phyloP scores from a whole-genome alignment of 2,888 invertebrate genomes.

The Amiota mariae region DNA sequence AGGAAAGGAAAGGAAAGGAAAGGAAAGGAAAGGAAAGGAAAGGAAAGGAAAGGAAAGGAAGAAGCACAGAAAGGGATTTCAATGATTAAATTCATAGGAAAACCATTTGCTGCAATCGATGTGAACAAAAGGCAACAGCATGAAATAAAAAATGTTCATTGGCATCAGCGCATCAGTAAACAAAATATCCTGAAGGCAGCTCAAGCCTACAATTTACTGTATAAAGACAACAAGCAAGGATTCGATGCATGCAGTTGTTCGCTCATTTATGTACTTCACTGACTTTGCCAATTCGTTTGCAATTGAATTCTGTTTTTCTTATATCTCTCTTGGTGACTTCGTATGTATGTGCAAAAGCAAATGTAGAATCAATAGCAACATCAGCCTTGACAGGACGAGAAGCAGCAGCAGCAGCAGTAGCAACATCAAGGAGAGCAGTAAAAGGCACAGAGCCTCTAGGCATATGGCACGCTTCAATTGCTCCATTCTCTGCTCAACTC shows the following conservation, averaged over 20 bases:
- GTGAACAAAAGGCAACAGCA: conserved; percentile 2
- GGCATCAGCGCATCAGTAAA: conserved; percentile 58
- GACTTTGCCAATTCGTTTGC: conserved; percentile 34
- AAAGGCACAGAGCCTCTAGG: conserved; percentile 7
- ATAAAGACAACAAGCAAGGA: too few relatives aligned
- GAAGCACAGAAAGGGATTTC: not conserved
- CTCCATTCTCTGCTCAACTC: conserved; percentile 45
- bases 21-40: too few relatives aligned
- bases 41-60: too few relatives aligned
- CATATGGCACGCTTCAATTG: conserved; percentile 53
- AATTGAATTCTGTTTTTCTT: conserved; percentile 31
- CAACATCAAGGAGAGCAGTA: conserved; percentile 8
- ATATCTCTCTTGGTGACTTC: conserved; percentile 27
- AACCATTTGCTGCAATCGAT: conserved; percentile 25
- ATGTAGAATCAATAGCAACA: not conserved
- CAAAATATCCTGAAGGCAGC: conserved; percentile 63
- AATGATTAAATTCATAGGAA: conserved; percentile 32
- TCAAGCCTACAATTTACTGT: not conserved
- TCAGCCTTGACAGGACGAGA: conserved; percentile 20
- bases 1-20: too few relatives aligned
- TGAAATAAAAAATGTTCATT: not conserved
- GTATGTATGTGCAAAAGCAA: conserved; percentile 23
- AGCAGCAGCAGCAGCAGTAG: conserved; percentile 23
- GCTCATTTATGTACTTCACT: conserved; percentile 32
- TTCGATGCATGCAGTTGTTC: conserved; percentile 47